A percentile compares a stretch with the other conserved stretches of the same genome.
phyloP scores from a whole-genome alignment of 2,113 vertebrate genomes.

The Bettongia penicillata region DNA sequence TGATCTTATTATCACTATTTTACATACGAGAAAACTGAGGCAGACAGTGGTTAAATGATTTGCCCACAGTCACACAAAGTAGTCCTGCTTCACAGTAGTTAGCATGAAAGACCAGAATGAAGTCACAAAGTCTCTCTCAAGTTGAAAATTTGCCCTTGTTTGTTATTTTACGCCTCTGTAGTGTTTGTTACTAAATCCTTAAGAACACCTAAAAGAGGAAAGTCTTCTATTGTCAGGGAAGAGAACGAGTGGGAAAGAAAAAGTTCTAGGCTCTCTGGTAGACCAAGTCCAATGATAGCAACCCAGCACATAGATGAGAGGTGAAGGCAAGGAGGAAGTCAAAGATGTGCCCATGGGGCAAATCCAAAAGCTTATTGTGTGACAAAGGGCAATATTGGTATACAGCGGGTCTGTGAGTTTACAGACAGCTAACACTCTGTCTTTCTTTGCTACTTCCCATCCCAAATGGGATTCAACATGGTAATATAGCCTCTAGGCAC shows the following conservation, averaged over 20 bases:
- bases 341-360: neutral
- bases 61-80: neutral
- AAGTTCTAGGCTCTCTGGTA: neutral
- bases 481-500: neutral
- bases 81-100: neutral
- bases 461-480: neutral
- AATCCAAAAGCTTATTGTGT: neutral
- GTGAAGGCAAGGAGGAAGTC: neutral
- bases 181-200: neutral
- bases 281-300: neutral
- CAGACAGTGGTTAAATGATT: neutral
- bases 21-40: neutral
- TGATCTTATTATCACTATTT: neutral
- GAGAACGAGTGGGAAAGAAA: neutral
- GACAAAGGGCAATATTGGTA: neutral
- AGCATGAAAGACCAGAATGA: neutral
- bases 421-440: neutral
- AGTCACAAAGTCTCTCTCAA: neutral
- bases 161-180: neutral
- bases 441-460: neutral
- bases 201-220: neutral
- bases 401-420: neutral
- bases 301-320: neutral
- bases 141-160: neutral
- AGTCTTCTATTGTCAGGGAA: neutral